Evolutionary conservation across 1,140 invertebrate species (phyloP).

Genomic region (Pseudomyrmex dendroicus): DNA sequence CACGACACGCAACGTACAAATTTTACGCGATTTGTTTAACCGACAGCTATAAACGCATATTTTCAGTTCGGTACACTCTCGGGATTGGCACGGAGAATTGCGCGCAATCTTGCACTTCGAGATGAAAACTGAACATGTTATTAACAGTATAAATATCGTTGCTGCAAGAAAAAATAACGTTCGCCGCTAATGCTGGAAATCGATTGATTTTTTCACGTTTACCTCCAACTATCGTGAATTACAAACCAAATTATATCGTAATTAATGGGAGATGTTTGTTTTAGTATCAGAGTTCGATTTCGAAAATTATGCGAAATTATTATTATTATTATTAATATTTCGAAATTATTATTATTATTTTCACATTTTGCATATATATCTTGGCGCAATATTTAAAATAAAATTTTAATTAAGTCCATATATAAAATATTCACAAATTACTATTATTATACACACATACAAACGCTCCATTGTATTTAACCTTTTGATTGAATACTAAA

Average conservation of each 20-base stretch:
- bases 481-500: slow-evolving; percentile 33
- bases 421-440: slow-evolving; percentile 18
- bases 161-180: not conserved
- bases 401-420: slow-evolving; percentile 7
- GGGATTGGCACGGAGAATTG: not conserved
- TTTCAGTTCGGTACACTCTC: not conserved
- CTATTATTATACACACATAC: not conserved
- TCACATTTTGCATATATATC: no score
- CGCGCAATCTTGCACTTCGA: not conserved
- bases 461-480: slow-evolving; percentile 12
- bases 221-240: no score
- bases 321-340: no score
- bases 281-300: no score
- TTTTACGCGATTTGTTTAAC: slow-evolving; percentile 16
- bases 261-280: no score
- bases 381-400: no score
- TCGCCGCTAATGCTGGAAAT: not conserved
- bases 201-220: no score
- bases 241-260: no score
- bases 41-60: slow-evolving; percentile 5
- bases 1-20: not conserved
- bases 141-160: not conserved
- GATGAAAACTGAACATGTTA: slow-evolving; percentile 25
- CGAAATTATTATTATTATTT: no score
- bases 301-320: no score